A percentile compares a stretch with the other conserved stretches of the same genome.
Conservation (phyloP, 2,113 vertebrate genomes). For the Neolamprologus hecqui region DNA sequence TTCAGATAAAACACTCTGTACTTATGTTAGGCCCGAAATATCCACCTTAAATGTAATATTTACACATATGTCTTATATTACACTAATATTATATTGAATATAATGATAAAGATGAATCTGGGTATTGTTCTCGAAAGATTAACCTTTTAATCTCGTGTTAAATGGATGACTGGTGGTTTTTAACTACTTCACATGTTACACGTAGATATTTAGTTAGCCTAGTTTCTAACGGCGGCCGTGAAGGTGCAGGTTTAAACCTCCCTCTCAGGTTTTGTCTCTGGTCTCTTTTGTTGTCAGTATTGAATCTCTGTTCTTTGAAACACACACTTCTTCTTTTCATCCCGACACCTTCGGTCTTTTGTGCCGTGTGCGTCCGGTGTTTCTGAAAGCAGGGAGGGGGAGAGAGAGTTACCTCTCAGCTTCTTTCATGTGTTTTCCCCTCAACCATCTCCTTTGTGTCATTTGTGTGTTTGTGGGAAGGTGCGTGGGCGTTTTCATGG, state of each 20-base stretch:
- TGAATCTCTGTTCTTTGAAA: neutral
- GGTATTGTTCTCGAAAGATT: neutral
- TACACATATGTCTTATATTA: neutral
- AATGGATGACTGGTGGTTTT: neutral
- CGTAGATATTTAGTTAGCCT: neutral
- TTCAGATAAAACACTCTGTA: neutral
- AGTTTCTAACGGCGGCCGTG: neutral
- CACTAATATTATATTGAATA: neutral
- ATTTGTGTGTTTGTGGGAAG: conserved; percentile 11
- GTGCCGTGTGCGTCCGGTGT: neutral
- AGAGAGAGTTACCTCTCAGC: neutral
- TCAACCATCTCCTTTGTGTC: conserved; percentile 30
- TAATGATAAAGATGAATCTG: neutral
- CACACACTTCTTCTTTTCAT: neutral
- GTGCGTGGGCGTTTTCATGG: conserved; percentile 52
- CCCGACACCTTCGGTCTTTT: conserved; percentile 19
- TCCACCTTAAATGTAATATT: neutral
- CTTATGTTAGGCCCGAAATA: accelerated
- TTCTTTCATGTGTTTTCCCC: conserved; percentile 14
- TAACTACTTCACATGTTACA: neutral
- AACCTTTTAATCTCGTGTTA: neutral
- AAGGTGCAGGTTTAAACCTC: neutral
- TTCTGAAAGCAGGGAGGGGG: neutral
- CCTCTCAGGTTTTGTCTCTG: neutral
- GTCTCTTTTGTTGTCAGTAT: neutral